Percentiles rank a stretch among this genome's conserved stretches.
These are phyloP conservation scores for Picathartes gymnocephalus DNA, from an alignment of 2,113 vertebrate genomes.

Conservation along the genomic window DNA sequence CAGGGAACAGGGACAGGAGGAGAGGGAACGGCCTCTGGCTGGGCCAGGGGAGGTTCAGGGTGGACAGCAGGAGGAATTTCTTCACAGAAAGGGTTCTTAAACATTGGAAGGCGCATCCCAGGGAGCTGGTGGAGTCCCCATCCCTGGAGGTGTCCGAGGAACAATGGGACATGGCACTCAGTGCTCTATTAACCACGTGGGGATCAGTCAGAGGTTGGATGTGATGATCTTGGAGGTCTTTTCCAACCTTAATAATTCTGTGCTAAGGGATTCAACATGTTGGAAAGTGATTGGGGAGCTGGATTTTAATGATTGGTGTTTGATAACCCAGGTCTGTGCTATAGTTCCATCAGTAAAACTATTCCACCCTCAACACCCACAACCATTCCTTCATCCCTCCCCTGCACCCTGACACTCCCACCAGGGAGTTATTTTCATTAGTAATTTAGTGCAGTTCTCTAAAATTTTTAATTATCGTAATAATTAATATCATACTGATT, in stretches of 20 bases:
- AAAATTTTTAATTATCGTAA: not conserved
- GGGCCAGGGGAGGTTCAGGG: not conserved
- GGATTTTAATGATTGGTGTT: rapidly evolving
- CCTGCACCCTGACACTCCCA: not conserved
- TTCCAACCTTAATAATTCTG: too few species aligned
- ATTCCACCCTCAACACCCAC: not conserved
- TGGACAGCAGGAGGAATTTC: not conserved
- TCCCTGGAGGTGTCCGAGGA: not conserved
- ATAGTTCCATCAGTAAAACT: not conserved
- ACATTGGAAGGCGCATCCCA: too few species aligned
- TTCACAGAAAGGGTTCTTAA: not conserved
- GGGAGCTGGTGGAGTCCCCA: not conserved
- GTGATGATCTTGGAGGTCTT: not conserved
- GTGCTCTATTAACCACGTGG: not conserved
- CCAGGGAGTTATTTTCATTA: not conserved
- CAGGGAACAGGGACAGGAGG: not conserved
- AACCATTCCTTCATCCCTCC: not conserved
- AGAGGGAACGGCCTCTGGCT: not conserved
- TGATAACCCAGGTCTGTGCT: not conserved
- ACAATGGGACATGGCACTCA: not conserved
- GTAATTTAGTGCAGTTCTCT: too few species aligned
- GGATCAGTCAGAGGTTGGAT: not conserved
- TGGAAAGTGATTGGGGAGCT: not conserved
- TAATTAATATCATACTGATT: not conserved
- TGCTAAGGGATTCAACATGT: rapidly evolving